These are phyloP conservation scores for Ranitomeya imitator DNA, from an alignment of 2,113 vertebrate genomes.

Conservation along the genomic window DNA sequence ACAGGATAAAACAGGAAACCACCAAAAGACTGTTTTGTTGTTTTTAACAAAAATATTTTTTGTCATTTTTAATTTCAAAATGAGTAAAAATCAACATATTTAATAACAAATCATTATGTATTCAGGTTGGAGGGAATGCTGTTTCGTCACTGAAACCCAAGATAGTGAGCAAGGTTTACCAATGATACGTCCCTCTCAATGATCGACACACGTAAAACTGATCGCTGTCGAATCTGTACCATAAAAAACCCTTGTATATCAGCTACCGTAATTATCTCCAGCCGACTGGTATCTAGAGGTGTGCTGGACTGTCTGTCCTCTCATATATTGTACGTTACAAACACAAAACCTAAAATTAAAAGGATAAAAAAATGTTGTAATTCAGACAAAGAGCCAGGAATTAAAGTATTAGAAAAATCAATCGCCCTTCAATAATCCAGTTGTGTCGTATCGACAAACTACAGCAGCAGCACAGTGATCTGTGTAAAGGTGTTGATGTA, in stretches of 20 bases:
- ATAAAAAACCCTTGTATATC: constrained; percentile 17
- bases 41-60: constrained; percentile 57
- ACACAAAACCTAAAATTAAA: not conserved
- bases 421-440: constrained; percentile 13
- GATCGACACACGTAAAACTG: not conserved
- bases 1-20: not conserved
- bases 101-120: constrained; percentile 46
- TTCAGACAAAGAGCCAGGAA: not conserved
- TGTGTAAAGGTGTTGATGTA: constrained; percentile 27
- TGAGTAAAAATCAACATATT: constrained; percentile 50
- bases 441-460: constrained; percentile 16
- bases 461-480: constrained; percentile 26
- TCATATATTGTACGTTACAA: constrained; percentile 27
- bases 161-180: not conserved
- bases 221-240: constrained; percentile 29
- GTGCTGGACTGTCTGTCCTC: constrained; percentile 5
- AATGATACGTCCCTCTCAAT: not conserved
- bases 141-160: not conserved
- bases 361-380: not conserved
- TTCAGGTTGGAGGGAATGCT: not conserved
- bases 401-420: not conserved
- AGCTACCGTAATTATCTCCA: constrained; percentile 10
- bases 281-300: constrained; percentile 29
- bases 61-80: constrained; percentile 44
- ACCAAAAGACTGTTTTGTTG: not conserved